Base-by-base conservation (phyloP, 2,888 invertebrate species). In the Sepioteuthis lessoniana region DNA sequence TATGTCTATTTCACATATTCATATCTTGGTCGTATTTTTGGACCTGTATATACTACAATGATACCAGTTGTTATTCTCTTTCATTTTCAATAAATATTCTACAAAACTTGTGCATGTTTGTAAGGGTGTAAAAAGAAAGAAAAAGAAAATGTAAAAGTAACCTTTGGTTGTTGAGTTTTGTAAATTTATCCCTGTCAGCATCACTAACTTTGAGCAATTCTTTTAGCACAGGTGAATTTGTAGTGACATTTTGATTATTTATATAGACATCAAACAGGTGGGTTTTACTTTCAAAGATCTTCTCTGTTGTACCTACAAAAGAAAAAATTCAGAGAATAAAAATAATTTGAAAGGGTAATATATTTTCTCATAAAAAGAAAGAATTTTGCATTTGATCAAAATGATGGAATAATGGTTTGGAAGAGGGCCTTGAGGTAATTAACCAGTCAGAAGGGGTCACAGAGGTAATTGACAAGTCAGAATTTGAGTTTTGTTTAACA, bases 201-300 rank as follows among this genome's bases (percentile, higher is more conserved):
- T 96, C 96, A 94, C 96, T 97, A 94, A 96, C 95, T 95, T 96
- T 96, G 91, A 97, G 95, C 76, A 97, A 95, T 91, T 97, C 97
- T 94, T 97, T 96, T 94, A 97, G 95, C 21, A 96, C 95, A 4
- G 96, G 96, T 25, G 96, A 96, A 47, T 96, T 96, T 42, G 97
- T 96, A 38, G 95, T 95, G 4, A 97, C 96, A 55, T 97, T 96
- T 95, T 97, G 97, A 95, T 97, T 97, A 95, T 97, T 97, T 16
- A 97, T 96, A 95, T 97, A 97, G 10, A 97, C 96, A 95, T 97
- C 97, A 95, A 97, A 97, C 90, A 97, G 95, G 94, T 96, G 96
- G 31, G 96, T 96, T 95, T 97, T 97, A 46, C 96, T 96, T 95
- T 97, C 97, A 96, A 97, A 97, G 95, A 97, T 97, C 95, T 97